Evolutionary conservation across 2,888 invertebrate genomes (phyloP).

Genomic region (Synergus itoensis): DNA sequence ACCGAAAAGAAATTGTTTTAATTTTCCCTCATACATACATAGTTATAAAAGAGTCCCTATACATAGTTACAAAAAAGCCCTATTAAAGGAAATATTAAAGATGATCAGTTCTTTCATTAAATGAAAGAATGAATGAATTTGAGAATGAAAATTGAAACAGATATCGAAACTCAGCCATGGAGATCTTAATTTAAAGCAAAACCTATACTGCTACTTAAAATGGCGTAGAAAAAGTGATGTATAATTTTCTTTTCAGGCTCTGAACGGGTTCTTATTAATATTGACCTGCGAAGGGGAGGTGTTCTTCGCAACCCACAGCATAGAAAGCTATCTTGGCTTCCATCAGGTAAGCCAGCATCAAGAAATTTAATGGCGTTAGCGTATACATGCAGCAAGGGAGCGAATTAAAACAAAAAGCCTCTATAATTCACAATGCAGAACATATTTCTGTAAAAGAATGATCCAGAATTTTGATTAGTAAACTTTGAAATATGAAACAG

Average conservation of each 20-base stretch:
- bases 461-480: not conserved
- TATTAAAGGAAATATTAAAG: not conserved
- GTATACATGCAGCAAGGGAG: not conserved
- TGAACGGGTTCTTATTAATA: slow-evolving; percentile 99
- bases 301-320: slow-evolving; percentile 99
- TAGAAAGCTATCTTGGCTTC: slow-evolving; percentile 99
- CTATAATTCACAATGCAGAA: not conserved
- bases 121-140: not conserved
- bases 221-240: slow-evolving; percentile 26
- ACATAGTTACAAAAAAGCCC: not conserved
- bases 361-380: slow-evolving; percentile 41
- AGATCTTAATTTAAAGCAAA: not conserved
- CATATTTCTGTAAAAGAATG: not conserved
- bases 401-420: not conserved
- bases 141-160: no score
- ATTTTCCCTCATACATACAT: not conserved
- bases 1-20: not conserved
- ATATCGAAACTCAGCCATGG: not conserved
- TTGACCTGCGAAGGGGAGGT: slow-evolving; percentile 99
- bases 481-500: not conserved
- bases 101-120: not conserved
- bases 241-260: slow-evolving; percentile 85
- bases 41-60: no score
- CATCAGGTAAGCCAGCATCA: slow-evolving; percentile 90
- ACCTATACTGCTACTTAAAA: not conserved